Percentiles rank a stretch among this genome's conserved stretches.
Conservation (phyloP, 2,888 invertebrate species). For the Drosophila nr. fundita region DNA sequence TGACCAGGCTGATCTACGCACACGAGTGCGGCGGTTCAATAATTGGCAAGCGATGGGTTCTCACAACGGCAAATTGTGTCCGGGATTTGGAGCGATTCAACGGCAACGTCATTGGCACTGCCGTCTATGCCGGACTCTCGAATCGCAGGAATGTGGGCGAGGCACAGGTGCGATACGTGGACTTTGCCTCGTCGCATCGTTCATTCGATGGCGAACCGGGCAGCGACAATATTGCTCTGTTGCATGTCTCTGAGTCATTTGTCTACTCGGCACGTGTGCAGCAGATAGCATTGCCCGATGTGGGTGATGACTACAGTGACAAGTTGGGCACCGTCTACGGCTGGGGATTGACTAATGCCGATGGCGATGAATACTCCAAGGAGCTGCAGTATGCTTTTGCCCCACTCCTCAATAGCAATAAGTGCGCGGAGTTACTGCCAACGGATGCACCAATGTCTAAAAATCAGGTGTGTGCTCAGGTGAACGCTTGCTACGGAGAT, state of each 20-base stretch:
- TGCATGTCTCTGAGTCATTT: constrained; percentile 82
- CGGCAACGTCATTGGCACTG: constrained; percentile 61
- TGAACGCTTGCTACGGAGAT: constrained; percentile 77
- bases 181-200: constrained; percentile 81
- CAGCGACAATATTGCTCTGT: constrained; percentile 86
- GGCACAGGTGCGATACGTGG: constrained; percentile 80
- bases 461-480: constrained; percentile 66
- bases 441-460: constrained; percentile 64
- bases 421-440: constrained; percentile 61
- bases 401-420: constrained; percentile 48
- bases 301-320: constrained; percentile 61
- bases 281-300: constrained; percentile 82
- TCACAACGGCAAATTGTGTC: constrained; percentile 84
- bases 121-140: constrained; percentile 75
- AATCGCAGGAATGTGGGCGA: constrained; percentile 60
- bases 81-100: constrained; percentile 49
- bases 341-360: constrained; percentile 73
- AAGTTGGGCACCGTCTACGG: constrained; percentile 68
- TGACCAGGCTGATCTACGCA: constrained; percentile 61
- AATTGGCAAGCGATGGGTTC: constrained; percentile 82
- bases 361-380: constrained; percentile 62
- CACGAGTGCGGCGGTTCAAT: constrained; percentile 85
- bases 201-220: constrained; percentile 82
- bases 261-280: constrained; percentile 79
- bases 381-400: constrained; percentile 68